Evolutionary conservation across 2,888 invertebrate genomes (phyloP).

Genomic region (Drosophila mercatorum): DNA sequence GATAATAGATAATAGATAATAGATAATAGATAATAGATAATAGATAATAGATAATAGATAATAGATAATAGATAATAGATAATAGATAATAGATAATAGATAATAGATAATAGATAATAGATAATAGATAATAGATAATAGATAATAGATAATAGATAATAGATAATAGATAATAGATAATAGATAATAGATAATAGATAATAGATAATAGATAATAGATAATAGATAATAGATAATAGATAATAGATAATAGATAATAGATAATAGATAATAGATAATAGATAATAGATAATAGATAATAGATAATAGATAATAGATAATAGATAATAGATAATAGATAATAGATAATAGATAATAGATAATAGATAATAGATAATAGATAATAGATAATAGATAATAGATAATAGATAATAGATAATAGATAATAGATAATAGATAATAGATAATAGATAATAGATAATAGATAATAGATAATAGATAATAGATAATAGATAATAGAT

Average conservation of each 20-base stretch:
- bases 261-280: neutral
- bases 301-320: conserved; percentile 7
- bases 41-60: no score
- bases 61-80: no score
- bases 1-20: conserved; percentile 9
- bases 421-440: conserved; percentile 1
- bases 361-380: conserved; percentile 2
- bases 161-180: conserved; percentile 2
- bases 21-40: neutral
- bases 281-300: conserved; percentile 6
- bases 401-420: conserved; percentile 6
- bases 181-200: conserved; percentile 1
- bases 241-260: conserved; percentile 5
- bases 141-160: neutral
- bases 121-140: no score
- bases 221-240: conserved; percentile 3
- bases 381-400: conserved; percentile 7
- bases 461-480: conserved; percentile 4
- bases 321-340: conserved; percentile 1
- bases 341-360: conserved; percentile 7
- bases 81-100: no score
- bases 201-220: neutral
- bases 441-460: conserved; percentile 2
- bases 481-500: conserved; percentile 1
- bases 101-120: no score